Base-by-base conservation (phyloP, 2,797 vertebrate genomes). In the Microctenopoma lineatum region DNA sequence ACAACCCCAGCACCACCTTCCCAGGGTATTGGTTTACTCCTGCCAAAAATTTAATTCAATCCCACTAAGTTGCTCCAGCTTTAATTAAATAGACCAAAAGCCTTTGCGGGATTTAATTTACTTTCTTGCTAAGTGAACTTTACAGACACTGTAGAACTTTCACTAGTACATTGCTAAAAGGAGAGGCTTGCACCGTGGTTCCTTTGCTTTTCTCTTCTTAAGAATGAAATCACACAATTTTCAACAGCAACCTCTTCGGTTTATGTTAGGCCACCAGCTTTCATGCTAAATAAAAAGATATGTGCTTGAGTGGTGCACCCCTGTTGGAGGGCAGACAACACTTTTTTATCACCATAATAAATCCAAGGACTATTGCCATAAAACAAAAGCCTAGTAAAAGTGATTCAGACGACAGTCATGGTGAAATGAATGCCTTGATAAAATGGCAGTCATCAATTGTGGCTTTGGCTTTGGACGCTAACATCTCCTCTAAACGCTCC, bases 41-140 rank as follows among this genome's bases (percentile, higher is more conserved):
- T 91, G 90, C 90, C 90, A 93, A 90, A 93, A 91, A 74, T 79
- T 86, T 83, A 85, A 93, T 92, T 91, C 83, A 92, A 89, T 91
- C 89, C 84, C 82, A 76, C 86, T 91, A 90, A 91, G 80, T 80
- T 84, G 70, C 77, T 87, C 66, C 73, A 73, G 88, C 85, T 92
- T 92, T 91, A 91, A 93, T 93, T 89, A 92, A 86, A 90, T 88
- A 80, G 73, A 85, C 82, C 81, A 70, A 83, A 86, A 89, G 83
- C 71, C 77, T 79, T 72, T 79, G 81, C 86, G 84, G 63, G 79
- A 84, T 89, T 91, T 86, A 81, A 89, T 93, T 89, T 76, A 84
- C 82, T 87, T 84, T 80, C 75, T 70, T 73, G 83, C 87, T 75
- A 85, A 79, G 73, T 66, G 82, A 91, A 88, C 83, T 84, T 85